phyloP scores from a whole-genome alignment of 1,140 invertebrate species.

The Lepidurus apus region DNA sequence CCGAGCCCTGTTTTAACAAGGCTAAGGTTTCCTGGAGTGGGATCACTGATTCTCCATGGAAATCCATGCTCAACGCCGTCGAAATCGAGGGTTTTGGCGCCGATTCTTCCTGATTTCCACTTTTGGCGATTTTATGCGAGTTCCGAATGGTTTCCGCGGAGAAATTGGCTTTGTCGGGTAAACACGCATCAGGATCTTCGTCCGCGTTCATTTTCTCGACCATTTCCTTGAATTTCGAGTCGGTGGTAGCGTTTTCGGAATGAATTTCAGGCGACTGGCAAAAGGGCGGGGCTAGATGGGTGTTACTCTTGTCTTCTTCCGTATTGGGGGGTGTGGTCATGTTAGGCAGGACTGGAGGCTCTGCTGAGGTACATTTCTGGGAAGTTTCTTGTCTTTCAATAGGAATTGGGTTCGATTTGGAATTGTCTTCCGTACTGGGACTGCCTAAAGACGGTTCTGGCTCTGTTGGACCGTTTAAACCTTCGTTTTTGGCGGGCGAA shows the following conservation, averaged over 20 bases:
- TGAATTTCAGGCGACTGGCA: not conserved
- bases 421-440: not conserved
- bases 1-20: not conserved
- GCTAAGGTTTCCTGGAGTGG: not conserved
- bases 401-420: not conserved
- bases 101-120: not conserved
- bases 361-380: not conserved
- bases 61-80: constrained; percentile 1
- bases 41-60: not conserved
- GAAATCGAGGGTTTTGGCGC: not conserved
- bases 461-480: not conserved
- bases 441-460: not conserved
- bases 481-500: constrained; percentile 10
- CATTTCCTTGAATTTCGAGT: not conserved
- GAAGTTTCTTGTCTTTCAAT: not conserved
- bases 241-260: constrained; percentile 8
- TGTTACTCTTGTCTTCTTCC: not conserved
- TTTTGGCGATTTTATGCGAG: not conserved
- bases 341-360: not conserved
- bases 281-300: not conserved
- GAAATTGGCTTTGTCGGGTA: not conserved
- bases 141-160: not conserved
- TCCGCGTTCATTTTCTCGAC: not conserved
- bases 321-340: not conserved
- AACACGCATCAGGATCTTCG: not conserved